phyloP scores from a whole-genome alignment of 2,888 invertebrate genomes.

The Apamea epomidion region DNA sequence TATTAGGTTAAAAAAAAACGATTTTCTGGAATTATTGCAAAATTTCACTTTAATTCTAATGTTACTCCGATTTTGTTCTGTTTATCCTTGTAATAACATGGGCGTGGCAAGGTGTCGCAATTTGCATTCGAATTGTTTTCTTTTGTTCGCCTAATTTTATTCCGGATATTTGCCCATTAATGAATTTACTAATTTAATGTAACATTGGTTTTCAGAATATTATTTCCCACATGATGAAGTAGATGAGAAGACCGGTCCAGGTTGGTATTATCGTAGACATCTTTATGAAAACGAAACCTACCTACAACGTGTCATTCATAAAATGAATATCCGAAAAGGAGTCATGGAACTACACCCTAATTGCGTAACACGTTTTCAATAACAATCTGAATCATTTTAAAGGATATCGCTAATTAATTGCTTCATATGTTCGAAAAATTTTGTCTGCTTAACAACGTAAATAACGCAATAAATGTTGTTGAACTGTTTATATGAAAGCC shows the following conservation, averaged over 20 bases:
- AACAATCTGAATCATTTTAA: no score
- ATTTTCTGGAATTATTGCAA: not conserved
- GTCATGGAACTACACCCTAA: not conserved
- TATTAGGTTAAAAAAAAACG: not conserved
- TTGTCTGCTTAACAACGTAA: no score
- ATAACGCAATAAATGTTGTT: no score
- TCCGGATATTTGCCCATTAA: not conserved
- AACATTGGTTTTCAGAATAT: conserved; percentile 61
- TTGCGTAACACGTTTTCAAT: no score
- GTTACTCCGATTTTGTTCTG: not conserved
- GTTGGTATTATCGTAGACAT: conserved; percentile 40
- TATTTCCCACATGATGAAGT: conserved; percentile 60
- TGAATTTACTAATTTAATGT: conserved; percentile 17
- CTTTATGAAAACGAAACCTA: not conserved
- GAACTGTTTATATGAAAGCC: no score
- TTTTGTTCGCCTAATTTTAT: not conserved
- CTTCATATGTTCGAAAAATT: no score
- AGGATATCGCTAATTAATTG: no score
- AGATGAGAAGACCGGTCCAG: conserved; percentile 60
- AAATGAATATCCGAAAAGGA: not conserved
- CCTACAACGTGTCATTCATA: not conserved
- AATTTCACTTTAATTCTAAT: not conserved
- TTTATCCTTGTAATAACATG: not conserved
- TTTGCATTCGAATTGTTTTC: not conserved
- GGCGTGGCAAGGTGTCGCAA: not conserved